Conservation (phyloP, 2,113 vertebrate species). For the Gymnorhina tibicen region DNA sequence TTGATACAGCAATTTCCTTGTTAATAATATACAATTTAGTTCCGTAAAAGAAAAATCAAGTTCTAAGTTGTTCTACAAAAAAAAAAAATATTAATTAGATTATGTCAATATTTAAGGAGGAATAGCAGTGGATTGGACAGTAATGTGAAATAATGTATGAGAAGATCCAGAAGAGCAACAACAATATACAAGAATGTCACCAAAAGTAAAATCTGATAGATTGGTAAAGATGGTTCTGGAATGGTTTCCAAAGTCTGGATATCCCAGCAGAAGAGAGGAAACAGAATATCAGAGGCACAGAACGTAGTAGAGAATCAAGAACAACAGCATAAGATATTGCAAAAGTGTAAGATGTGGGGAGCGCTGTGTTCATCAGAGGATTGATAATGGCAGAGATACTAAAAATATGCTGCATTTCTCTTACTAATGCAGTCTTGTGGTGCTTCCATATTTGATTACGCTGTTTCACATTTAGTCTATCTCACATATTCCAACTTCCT, state of each 20-base stretch:
- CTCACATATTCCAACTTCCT: background rate
- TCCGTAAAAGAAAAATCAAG: background rate
- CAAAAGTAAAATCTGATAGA: background rate
- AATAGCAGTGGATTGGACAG: background rate
- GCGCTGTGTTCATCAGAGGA: background rate
- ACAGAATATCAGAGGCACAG: background rate
- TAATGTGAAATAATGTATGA: background rate
- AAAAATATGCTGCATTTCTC: background rate
- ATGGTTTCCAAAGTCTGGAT: background rate
- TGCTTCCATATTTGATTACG: background rate
- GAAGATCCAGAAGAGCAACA: background rate
- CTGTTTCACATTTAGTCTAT: background rate
- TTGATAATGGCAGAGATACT: background rate
- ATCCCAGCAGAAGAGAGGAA: background rate
- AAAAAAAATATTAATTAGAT: background rate
- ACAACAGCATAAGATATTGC: background rate
- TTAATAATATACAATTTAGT: background rate
- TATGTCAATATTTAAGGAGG: background rate
- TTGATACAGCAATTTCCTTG: background rate
- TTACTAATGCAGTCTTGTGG: background rate
- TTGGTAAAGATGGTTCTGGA: background rate
- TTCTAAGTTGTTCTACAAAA: background rate
- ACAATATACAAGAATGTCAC: background rate
- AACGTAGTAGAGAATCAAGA: background rate
- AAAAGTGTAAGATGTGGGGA: background rate